These are phyloP conservation scores for Menidia beryllina DNA, from an alignment of 2,113 vertebrate genomes.

Conservation along the genomic window DNA sequence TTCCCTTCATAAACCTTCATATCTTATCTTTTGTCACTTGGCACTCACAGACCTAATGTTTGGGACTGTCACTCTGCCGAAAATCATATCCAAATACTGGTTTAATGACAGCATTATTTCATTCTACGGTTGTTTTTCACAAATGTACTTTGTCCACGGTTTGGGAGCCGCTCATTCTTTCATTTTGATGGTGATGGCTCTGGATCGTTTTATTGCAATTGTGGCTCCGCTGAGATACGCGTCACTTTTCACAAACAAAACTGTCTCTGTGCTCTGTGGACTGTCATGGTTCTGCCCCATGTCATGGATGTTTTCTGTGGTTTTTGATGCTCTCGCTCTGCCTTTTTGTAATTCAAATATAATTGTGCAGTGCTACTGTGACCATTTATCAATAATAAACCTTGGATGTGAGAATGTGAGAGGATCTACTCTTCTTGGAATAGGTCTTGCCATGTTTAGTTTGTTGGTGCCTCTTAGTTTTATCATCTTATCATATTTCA, in stretches of 20 bases:
- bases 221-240: constrained; percentile 64
- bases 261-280: constrained; percentile 52
- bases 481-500: constrained; percentile 68
- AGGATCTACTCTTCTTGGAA: neutral
- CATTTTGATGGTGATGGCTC: constrained; percentile 73
- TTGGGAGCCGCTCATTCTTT: constrained; percentile 60
- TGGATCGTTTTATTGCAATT: constrained; percentile 72
- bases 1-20: constrained; percentile 70
- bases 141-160: constrained; percentile 75
- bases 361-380: constrained; percentile 73
- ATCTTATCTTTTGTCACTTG: constrained; percentile 70
- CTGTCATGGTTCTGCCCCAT: constrained; percentile 53
- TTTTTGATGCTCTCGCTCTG: constrained; percentile 20
- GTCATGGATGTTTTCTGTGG: constrained; percentile 33
- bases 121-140: constrained; percentile 62
- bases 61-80: constrained; percentile 65
- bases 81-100: constrained; percentile 65
- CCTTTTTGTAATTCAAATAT: constrained; percentile 69
- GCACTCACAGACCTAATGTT: constrained; percentile 68
- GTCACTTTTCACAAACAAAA: constrained; percentile 52
- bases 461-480: constrained; percentile 64
- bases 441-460: constrained; percentile 55
- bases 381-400: constrained; percentile 42
- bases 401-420: constrained; percentile 50
- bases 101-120: constrained; percentile 44